Base-by-base conservation (phyloP, 2,113 vertebrate genomes). In the Okapia johnstoni region DNA sequence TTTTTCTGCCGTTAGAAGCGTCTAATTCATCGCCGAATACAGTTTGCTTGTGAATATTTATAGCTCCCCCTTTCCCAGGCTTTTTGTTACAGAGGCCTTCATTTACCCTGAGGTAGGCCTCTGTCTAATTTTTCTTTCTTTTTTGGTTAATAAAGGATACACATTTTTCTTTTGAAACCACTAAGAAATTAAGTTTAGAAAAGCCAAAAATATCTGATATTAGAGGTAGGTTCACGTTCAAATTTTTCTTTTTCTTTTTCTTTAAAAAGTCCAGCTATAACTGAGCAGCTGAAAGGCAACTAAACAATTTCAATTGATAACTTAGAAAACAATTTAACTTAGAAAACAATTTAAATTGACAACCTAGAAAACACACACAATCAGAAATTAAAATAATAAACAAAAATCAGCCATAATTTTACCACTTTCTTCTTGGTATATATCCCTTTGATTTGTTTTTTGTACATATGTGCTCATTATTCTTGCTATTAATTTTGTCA, bases 21-120 rank as follows among this genome's bases (percentile, higher is more conserved):
- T 90, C 88, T 94, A 33, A 60, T 73, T 25, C 36, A 55, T 96
- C 87, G 87, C 79, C 92, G 94, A 96, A 88, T 76, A 90, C 73
- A 84, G 30, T 94, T 96, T 70, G 84, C 90, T 96, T 80, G 93
- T 97, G 95, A 98, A 96, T 96, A 98, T 97, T 97, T 93, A 97
- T 91, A 93, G 63, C 40, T 93, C 80, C 91, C 17, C 83, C 61
- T 93, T 96, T 36, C 30, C 77, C 55, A 52, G 40, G n/a, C 50
- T 87, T 97, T 97, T 94, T 87, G 81, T 95, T 93, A 93, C 19
- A 33, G 30, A 94, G 46, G 16, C 1, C 33, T 89, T 97, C 85
- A 50, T 88, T 96, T 92, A 88, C 30, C 16, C 33, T 14, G 19
- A 43, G 61, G 61, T 17, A 90, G 63, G 63, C 40, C 12, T 87